Evolutionary conservation across 2,113 vertebrate genomes (phyloP).

Genomic region (Caloenas nicobarica): DNA sequence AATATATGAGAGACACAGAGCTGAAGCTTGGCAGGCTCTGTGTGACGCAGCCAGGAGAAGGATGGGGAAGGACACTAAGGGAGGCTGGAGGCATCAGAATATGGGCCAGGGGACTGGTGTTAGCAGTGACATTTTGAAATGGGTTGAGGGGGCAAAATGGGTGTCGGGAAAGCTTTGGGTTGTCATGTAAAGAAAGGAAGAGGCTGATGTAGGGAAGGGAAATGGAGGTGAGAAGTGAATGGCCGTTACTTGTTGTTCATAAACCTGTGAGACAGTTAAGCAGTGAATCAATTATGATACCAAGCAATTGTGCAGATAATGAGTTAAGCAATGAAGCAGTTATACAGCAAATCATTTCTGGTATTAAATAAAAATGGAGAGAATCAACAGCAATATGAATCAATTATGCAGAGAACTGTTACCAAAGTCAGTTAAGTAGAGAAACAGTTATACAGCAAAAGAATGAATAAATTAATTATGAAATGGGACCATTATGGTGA

Average conservation of each 20-base stretch:
- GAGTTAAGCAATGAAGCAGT: constrained; percentile 57
- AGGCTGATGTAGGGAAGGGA: not conserved
- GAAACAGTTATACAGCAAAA: constrained; percentile 30
- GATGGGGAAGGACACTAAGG: not conserved
- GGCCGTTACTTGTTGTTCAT: not conserved
- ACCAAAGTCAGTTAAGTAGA: constrained; percentile 28
- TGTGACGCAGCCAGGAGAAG: not conserved
- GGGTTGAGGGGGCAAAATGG: not conserved
- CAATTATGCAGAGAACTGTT: constrained; percentile 54
- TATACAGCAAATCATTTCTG: constrained; percentile 27
- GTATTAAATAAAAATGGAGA: constrained; percentile 61
- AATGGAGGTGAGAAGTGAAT: not conserved
- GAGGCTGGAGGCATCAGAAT: not conserved
- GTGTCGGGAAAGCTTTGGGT: not conserved
- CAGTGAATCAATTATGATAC: constrained; percentile 44
- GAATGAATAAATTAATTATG: constrained; percentile 46
- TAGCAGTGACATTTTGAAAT: not conserved
- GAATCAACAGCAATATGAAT: constrained; percentile 59
- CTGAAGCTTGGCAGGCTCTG: not conserved
- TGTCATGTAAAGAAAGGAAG: not conserved
- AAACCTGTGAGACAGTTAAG: not conserved
- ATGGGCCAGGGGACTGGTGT: not conserved
- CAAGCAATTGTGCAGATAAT: constrained; percentile 49
- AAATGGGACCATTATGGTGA: constrained; percentile 2
- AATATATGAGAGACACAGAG: rapidly evolving